A percentile compares a stretch with the other conserved stretches of the same genome.
Conservation (phyloP, 1,140 invertebrate genomes). For the Tetranychus cinnabarinus region DNA sequence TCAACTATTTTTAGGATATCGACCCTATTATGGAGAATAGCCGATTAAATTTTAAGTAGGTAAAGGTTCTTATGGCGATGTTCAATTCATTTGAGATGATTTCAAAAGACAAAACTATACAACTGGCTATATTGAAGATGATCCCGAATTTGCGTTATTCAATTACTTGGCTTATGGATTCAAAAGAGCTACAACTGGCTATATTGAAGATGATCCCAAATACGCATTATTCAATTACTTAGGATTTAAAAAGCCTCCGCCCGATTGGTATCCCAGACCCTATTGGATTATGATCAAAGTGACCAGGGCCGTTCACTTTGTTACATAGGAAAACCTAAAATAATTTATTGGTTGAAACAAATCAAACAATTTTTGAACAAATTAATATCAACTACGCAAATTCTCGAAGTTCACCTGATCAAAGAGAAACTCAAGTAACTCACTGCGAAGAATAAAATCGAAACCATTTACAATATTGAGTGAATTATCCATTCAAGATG, state of each 20-base stretch:
- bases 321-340: constrained; percentile 9
- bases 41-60: background rate
- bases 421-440: no score
- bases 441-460: no score
- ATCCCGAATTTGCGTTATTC: constrained; percentile 43
- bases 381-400: no score
- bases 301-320: background rate
- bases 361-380: no score
- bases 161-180: constrained; percentile 45
- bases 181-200: no score
- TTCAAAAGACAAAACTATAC: constrained; percentile 37
- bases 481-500: no score
- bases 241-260: no score
- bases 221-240: no score
- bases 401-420: no score
- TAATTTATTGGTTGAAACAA: constrained; percentile 12
- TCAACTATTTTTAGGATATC: background rate
- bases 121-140: constrained; percentile 55
- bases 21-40: background rate
- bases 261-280: constrained; percentile 52
- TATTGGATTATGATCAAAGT: constrained; percentile 24
- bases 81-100: constrained; percentile 17
- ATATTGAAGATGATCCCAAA: no score
- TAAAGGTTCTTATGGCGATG: constrained; percentile 1
- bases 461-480: no score